Percentiles rank a stretch among this genome's conserved stretches.
These are phyloP conservation scores for Sander vitreus DNA, from an alignment of 2,113 vertebrate species.

Conservation along the genomic window DNA sequence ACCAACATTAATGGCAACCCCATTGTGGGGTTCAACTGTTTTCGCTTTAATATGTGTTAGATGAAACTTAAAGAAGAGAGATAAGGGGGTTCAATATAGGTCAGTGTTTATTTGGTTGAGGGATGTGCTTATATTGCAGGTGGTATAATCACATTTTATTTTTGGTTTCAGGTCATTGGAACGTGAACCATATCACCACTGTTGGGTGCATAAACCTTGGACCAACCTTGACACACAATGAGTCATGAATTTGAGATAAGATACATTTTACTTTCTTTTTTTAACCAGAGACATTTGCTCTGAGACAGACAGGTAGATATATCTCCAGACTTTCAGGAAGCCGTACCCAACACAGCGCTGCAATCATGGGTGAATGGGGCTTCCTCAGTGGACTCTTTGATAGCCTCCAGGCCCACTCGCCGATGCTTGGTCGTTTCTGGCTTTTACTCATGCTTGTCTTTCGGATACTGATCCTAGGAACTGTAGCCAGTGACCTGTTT, in stretches of 20 bases:
- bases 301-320: not conserved
- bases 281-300: not conserved
- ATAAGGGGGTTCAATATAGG: not conserved
- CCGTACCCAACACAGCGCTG: not conserved
- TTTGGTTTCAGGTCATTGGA: conserved; percentile 30
- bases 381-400: conserved; percentile 89
- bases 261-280: conserved; percentile 30
- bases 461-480: conserved; percentile 92
- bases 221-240: not conserved
- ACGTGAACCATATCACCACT: not conserved
- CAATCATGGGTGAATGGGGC: conserved; percentile 90
- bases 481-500: conserved; percentile 92
- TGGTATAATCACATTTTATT: not conserved
- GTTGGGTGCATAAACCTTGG: not conserved
- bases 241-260: not conserved
- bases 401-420: conserved; percentile 89
- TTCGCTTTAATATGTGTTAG: not conserved
- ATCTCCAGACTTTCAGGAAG: not conserved
- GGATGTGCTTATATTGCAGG: not conserved
- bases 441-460: conserved; percentile 93
- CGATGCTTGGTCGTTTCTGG: conserved; percentile 94
- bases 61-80: not conserved
- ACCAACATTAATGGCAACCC: too few relatives aligned
- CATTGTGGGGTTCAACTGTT: not conserved
- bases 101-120: not conserved